A percentile compares a stretch with the other conserved stretches of the same genome.
phyloP scores from a whole-genome alignment of 2,113 vertebrate species.

The Mesembrinibis cayennensis region DNA sequence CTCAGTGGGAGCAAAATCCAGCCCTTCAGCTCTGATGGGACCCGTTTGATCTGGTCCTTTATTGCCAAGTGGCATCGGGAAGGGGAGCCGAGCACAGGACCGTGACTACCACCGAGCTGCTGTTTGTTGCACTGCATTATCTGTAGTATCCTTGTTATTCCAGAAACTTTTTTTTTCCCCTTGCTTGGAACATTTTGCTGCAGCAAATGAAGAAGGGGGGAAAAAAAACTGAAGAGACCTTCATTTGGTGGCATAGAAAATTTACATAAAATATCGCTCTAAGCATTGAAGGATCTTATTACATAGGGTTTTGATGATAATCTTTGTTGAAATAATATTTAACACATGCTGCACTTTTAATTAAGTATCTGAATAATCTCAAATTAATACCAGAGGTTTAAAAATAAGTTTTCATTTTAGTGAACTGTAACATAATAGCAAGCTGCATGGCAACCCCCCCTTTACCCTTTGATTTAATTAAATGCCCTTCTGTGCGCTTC shows the following conservation, averaged over 20 bases:
- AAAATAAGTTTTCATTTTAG: constrained; percentile 85
- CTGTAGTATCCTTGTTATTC: constrained; percentile 47
- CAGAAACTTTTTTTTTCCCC: background rate
- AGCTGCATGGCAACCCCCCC: constrained; percentile 66
- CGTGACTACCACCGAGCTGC: constrained; percentile 43
- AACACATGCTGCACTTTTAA: constrained; percentile 96
- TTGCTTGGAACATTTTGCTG: constrained; percentile 53
- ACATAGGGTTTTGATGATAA: constrained; percentile 88
- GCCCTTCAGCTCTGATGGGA: constrained; percentile 28
- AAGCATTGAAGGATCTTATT: constrained; percentile 86
- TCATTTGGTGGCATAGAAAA: constrained; percentile 71
- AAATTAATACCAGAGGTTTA: constrained; percentile 86
- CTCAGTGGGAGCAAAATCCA: constrained; percentile 13
- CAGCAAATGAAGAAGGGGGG: background rate
- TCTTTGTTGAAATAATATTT: constrained; percentile 95
- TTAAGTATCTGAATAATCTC: constrained; percentile 89
- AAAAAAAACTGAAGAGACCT: constrained; percentile 29
- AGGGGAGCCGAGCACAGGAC: constrained; percentile 34
- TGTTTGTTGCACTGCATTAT: constrained; percentile 63
- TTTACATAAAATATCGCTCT: constrained; percentile 90
- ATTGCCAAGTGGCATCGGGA: constrained; percentile 41
- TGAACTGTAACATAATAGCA: constrained; percentile 82
- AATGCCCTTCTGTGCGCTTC: constrained; percentile 74
- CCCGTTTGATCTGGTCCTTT: constrained; percentile 42
- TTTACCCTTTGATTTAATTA: constrained; percentile 83